A percentile compares a stretch with the other conserved stretches of the same genome.
phyloP scores from a whole-genome alignment of 2,113 vertebrate genomes.

The Gadus macrocephalus region DNA sequence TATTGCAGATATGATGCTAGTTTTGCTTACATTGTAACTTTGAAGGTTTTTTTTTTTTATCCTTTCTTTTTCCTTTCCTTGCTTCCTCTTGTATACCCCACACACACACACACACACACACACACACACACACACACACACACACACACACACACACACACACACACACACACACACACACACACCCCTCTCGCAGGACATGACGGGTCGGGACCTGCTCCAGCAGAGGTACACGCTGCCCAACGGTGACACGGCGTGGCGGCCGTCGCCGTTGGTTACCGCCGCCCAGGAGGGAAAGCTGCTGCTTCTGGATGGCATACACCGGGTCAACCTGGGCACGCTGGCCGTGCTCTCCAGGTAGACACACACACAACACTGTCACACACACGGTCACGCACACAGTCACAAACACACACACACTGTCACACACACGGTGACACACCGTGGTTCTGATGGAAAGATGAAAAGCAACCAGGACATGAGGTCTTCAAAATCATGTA shows the following conservation, averaged over 20 bases:
- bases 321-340: conserved; percentile 89
- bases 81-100: neutral
- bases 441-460: neutral
- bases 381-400: neutral
- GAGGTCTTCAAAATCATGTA: no score
- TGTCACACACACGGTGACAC: neutral
- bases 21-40: no score
- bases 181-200: conserved; percentile 73
- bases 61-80: neutral
- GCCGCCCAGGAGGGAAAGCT: conserved; percentile 91
- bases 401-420: conserved; percentile 5
- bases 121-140: neutral
- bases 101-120: neutral
- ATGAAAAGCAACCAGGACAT: no score
- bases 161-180: neutral
- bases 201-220: conserved; percentile 91
- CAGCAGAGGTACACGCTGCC: conserved; percentile 94
- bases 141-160: neutral
- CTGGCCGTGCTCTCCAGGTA: conserved; percentile 91
- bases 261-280: conserved; percentile 83
- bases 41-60: no score
- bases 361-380: neutral
- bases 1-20: no score
- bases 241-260: conserved; percentile 94
- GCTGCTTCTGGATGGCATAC: conserved; percentile 89